A percentile compares a stretch with the other conserved stretches of the same genome.
Evolutionary conservation across 92 coral and sea anemone species (phyloP).

Genomic region (Blastomussa wellsi): DNA sequence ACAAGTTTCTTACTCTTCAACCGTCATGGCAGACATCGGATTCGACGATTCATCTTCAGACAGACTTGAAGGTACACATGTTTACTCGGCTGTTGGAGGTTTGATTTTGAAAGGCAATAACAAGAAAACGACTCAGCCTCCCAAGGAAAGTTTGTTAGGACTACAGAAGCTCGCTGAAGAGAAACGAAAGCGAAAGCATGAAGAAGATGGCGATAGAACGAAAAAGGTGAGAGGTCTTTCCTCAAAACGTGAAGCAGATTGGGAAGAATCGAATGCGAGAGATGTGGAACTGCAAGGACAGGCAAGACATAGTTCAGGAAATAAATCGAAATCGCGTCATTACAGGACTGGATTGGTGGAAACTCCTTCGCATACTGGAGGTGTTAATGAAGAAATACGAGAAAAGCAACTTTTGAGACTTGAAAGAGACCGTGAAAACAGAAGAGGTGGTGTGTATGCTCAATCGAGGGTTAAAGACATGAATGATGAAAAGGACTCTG

Average conservation of each 20-base stretch:
- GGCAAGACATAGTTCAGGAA: conserved; percentile 57
- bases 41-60: conserved; percentile 73
- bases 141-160: conserved; percentile 80
- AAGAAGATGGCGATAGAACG: conserved; percentile 51
- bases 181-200: conserved; percentile 73
- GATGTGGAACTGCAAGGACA: conserved; percentile 43
- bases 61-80: conserved; percentile 80
- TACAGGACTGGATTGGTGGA: conserved; percentile 86
- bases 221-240: conserved; percentile 52
- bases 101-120: conserved; percentile 67
- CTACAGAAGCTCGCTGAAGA: conserved; percentile 91
- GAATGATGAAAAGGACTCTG: conserved; percentile 48
- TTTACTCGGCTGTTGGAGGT: conserved; percentile 67
- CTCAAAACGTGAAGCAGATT: conserved; percentile 42
- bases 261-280: conserved; percentile 54
- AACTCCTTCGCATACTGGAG: conserved; percentile 97
- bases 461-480: conserved; percentile 59
- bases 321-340: conserved; percentile 71
- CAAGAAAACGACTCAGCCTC: conserved; percentile 60
- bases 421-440: conserved; percentile 83
- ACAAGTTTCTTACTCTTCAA: not conserved
- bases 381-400: conserved; percentile 89
- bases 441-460: conserved; percentile 91
- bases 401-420: conserved; percentile 87
- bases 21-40: conserved; percentile 53